Base-by-base conservation (phyloP, 2,113 vertebrate species). In the Rhinolophus ferrumequinum region DNA sequence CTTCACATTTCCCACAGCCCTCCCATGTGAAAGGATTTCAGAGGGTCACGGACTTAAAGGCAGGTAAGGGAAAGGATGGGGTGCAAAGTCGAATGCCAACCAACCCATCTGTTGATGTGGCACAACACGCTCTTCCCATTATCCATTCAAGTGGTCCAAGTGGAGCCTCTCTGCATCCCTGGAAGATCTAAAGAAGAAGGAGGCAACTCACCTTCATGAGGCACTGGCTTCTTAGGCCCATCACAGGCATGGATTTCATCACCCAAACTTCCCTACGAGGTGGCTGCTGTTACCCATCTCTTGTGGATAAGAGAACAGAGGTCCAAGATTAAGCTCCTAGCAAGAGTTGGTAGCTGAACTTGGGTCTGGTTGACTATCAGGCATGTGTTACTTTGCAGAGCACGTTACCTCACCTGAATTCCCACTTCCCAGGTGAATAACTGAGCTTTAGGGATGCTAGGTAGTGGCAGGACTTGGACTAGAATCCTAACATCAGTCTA, bases 1-100 rank as follows among this genome's bases (percentile, higher is more conserved):
- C 62, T 64, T 2, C 8, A 6, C 0, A 0, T 30, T 79, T 18
- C 26, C 75, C 15, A 26, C 44, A 35, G 3, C 24, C 33, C 12
- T 89, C 6, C 35, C 26, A 41, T 4, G 5, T 33, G 56, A 52
- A 83, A 30, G 73, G n/a, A 47, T n/a, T 52, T 35, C 50, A 58
- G 24, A 82, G 5, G 22, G 8, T 28, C 30, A 6, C 14, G 28
- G 16, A 21, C 6, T 26, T 75, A 62, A 77, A 16, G 60, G 19
- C n/a, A 89, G 83, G 5, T 16, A 52, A 54, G 16, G n/a, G 26
- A 69, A 56, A 88, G 18, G 22, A 60, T 75, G 3, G 22, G 0
- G 1, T 22, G 0, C 15, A 12, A 35, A 64, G 22, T 26, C 22
- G 33, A 84, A 12, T 0, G 21, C 69, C 28, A 64, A 0, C 6